Evolutionary conservation across 2,797 vertebrate genomes (phyloP).

Genomic region (Nyctalus aviator): DNA sequence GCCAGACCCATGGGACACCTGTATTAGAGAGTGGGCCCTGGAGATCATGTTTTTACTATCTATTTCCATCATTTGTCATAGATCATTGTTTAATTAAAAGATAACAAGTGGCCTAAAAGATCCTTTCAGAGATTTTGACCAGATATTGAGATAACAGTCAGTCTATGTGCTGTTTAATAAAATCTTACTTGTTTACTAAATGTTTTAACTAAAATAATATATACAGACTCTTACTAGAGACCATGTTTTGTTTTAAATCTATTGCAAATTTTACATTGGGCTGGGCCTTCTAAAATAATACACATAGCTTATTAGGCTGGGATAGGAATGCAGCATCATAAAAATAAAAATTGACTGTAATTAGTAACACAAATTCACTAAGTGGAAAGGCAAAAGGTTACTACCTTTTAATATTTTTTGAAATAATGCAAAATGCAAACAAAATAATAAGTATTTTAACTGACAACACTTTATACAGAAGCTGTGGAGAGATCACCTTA

Average conservation of each 20-base stretch:
- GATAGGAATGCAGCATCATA: not conserved
- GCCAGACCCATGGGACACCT: not conserved
- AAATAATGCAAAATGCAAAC: not conserved
- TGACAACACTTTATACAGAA: not conserved
- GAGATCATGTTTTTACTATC: not conserved
- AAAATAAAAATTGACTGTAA: constrained; percentile 7
- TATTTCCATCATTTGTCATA: not conserved
- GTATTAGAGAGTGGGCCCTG: not conserved
- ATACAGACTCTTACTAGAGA: not conserved
- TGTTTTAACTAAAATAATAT: not conserved
- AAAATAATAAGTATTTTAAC: not conserved
- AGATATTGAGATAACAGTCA: not conserved
- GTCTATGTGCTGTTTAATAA: not conserved
- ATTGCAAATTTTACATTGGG: not conserved
- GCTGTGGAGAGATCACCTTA: not conserved
- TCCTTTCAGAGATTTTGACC: not conserved
- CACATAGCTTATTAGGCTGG: not conserved
- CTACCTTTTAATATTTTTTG: not conserved
- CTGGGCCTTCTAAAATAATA: not conserved
- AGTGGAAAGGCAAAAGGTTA: not conserved
- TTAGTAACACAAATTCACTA: not conserved
- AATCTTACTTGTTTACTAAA: constrained; percentile 22
- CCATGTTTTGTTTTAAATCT: constrained; percentile 6
- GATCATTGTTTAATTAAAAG: not conserved
- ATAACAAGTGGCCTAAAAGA: not conserved